A percentile compares a stretch with the other conserved stretches of the same genome.
Conservation (phyloP, 2,113 vertebrate genomes). For the Notothenia rossii region DNA sequence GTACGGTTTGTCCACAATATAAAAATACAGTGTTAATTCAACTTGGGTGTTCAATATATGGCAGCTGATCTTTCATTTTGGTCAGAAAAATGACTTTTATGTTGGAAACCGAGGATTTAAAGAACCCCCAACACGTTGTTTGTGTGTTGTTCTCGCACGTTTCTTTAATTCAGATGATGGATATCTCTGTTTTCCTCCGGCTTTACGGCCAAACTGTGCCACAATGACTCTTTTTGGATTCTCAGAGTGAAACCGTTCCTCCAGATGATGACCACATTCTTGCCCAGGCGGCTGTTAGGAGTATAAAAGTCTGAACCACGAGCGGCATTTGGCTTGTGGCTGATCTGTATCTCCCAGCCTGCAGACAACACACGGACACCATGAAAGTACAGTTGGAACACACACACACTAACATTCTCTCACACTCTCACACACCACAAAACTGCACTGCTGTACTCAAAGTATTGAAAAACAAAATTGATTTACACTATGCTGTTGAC, state of each 20-base stretch:
- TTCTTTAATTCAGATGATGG: not conserved
- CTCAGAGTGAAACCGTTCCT: conserved; percentile 36
- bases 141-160: not conserved
- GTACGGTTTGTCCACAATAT: not conserved
- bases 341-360: conserved; percentile 46
- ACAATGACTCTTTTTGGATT: not conserved
- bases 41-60: not conserved
- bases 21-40: not conserved
- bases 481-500: not conserved
- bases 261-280: conserved; percentile 25
- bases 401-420: conserved; percentile 25
- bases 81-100: not conserved
- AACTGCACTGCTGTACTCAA: conserved; percentile 39
- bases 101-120: not conserved
- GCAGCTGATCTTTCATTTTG: not conserved
- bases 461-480: not conserved
- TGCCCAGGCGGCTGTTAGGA: conserved; percentile 36
- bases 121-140: not conserved
- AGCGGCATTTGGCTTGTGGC: conserved; percentile 45
- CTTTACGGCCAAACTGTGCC: not conserved
- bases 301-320: conserved; percentile 34
- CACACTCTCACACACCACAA: conserved; percentile 24
- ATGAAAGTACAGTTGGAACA: conserved; percentile 23
- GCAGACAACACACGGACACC: conserved; percentile 58
- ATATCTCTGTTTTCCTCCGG: not conserved